A percentile compares a stretch with the other conserved stretches of the same genome.
Conservation (phyloP, 2,888 invertebrate genomes). For the Nomada fucata region DNA sequence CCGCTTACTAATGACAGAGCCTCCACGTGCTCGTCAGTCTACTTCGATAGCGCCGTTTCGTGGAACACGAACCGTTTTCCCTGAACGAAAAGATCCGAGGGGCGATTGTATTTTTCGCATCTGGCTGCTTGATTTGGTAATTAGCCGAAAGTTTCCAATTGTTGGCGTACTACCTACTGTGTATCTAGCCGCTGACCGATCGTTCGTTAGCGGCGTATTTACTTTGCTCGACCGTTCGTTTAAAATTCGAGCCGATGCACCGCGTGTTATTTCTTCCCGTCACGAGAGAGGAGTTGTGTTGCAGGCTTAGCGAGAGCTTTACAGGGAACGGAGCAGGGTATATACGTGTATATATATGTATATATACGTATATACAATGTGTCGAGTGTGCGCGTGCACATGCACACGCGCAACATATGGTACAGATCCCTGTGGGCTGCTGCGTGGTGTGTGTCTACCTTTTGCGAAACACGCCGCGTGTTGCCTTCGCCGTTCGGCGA, state of each 20-base stretch:
- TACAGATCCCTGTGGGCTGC: background rate
- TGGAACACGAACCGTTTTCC: no score
- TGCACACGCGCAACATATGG: background rate
- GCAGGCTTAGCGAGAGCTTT: conserved; percentile 9
- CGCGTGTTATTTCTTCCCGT: conserved; percentile 26
- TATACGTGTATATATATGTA: background rate
- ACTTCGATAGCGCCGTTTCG: background rate
- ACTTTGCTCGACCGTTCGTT: conserved; percentile 39
- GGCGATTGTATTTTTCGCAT: background rate
- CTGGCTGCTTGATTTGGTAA: background rate
- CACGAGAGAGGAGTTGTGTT: conserved; percentile 1
- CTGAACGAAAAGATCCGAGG: background rate
- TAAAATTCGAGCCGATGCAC: conserved; percentile 18
- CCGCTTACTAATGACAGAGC: background rate
- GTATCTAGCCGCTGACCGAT: background rate
- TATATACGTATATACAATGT: background rate
- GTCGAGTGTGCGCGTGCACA: background rate
- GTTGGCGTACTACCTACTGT: background rate
- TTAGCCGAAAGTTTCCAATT: conserved; percentile 8
- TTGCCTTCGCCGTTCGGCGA: conserved; percentile 26
- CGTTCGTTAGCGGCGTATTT: conserved; percentile 10
- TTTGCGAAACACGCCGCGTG: conserved; percentile 17
- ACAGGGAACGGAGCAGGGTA: background rate
- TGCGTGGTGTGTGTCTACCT: conserved; percentile 3
- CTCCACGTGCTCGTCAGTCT: conserved; percentile 7